Conservation (phyloP, 2,888 invertebrate genomes). For the Tuta absoluta region DNA sequence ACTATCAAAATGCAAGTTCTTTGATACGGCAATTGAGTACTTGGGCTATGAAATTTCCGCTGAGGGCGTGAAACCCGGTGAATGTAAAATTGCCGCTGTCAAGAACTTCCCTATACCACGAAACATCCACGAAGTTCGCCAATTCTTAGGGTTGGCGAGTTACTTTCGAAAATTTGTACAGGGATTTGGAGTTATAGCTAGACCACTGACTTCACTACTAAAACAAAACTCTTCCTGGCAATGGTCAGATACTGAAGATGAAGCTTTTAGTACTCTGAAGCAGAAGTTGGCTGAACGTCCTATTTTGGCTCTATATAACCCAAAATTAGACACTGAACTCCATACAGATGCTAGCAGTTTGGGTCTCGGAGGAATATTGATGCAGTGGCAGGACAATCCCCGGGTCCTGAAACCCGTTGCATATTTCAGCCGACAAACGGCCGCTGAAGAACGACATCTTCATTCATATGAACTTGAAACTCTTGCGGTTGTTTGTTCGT, state of each 20-base stretch:
- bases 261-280: constrained; percentile 9
- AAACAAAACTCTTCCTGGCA: constrained; percentile 25
- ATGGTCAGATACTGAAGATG: constrained; percentile 18
- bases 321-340: constrained; percentile 28
- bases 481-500: constrained; percentile 26
- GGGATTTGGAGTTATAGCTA: constrained; percentile 13
- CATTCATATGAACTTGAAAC: constrained; percentile 46
- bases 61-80: constrained; percentile 27
- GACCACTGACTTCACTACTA: constrained; percentile 19
- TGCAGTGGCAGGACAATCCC: constrained; percentile 24
- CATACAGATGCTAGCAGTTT: constrained; percentile 31
- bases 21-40: constrained; percentile 28
- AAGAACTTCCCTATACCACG: constrained; percentile 28
- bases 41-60: constrained; percentile 29
- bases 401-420: constrained; percentile 29
- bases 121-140: constrained; percentile 29
- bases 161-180: constrained; percentile 26
- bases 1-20: constrained; percentile 31
- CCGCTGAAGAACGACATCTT: constrained; percentile 45
- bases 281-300: constrained; percentile 23
- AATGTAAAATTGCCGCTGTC: constrained; percentile 26
- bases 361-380: constrained; percentile 28
- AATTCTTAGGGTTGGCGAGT: constrained; percentile 28
- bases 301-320: constrained; percentile 29
- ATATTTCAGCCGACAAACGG: constrained; percentile 48